Evolutionary conservation across 2,888 invertebrate species (phyloP), one percentile per base, ranked within the genome.

Genomic region (Drosophila antonietae): DNA sequence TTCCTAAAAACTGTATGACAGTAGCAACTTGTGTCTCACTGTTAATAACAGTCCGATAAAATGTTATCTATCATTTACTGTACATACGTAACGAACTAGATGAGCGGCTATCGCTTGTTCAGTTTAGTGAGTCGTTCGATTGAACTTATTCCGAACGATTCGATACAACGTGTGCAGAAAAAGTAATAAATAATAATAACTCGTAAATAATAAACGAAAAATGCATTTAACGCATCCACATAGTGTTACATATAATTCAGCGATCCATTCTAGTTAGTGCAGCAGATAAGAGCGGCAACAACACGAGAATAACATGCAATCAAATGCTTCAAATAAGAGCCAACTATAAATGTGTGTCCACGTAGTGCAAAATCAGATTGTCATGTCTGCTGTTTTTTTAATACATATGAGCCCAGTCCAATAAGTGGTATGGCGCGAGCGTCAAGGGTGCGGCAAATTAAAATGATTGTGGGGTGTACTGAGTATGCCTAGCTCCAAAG

Each of bases 121-220:
- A 52, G 33, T 61, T 61, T 41, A 66, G 56, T 72, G 57, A 73
- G 61, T 73, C 73, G 73, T 66, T 72, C 72, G 73, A 73, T 73
- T 73, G 74, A 73, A 73, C 61, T 52, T 74, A 73, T 68, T 73
- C 75, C 76, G 76, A 69, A 69, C 75, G 73, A 75, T 75, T 72
- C 77, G 70, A 76, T 75, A 75, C 76, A 75, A 76, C 87, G 79
- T 79, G 87, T 80, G 84, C 80, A 84, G 76, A 86, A 83, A 83
- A 87, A 72, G 73, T 83, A 78, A 87, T 81, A 81, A 79, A 68
- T 84, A 74, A 72, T 81, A 78, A 87, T 81, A 81, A 79, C 59
- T 82, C 47, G 52, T 57, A 62, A 79, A 71, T 78, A 68, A 69
- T 75, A 65, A 82, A 81, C 66, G 67, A 61, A 69, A 69, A 61